phyloP scores from a whole-genome alignment of 2,888 invertebrate genomes.

The Busseola fusca region DNA sequence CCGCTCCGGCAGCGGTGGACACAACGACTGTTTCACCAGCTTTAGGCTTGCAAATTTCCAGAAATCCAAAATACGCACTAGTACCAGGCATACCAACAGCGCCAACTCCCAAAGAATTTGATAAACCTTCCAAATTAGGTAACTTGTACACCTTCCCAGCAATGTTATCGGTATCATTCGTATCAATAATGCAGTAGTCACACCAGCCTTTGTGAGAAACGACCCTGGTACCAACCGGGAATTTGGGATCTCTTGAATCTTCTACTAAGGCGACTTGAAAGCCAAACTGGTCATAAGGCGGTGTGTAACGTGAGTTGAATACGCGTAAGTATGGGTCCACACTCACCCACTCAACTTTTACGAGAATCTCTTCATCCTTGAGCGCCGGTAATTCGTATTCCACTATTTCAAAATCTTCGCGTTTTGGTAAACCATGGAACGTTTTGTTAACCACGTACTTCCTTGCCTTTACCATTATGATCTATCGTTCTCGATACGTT shows the following conservation, averaged over 20 bases:
- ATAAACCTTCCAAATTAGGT: neutral
- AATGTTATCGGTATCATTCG: neutral
- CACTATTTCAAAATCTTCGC: neutral
- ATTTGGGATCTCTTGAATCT: constrained; percentile 90
- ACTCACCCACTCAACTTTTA: constrained; percentile 71
- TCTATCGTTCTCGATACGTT: neutral
- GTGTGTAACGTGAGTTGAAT: neutral
- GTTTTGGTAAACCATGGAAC: neutral
- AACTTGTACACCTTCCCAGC: neutral
- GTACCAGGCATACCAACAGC: constrained; percentile 92
- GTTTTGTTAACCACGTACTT: neutral
- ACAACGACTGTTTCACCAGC: constrained; percentile 91
- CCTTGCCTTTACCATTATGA: neutral
- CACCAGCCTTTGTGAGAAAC: constrained; percentile 83
- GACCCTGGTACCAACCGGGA: constrained; percentile 89
- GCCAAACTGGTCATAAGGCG: neutral
- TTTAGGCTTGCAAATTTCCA: constrained; percentile 91
- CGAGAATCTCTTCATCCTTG: constrained; percentile 74
- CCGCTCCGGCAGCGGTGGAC: neutral
- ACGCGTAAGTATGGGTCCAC: neutral
- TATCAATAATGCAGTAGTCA: constrained; percentile 11
- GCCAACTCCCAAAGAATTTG: constrained; percentile 89
- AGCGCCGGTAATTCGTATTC: constrained; percentile 65
- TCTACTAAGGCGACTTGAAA: constrained; percentile 57
- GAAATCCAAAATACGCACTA: constrained; percentile 92